Conservation (phyloP, 1,140 invertebrate genomes). For the Trichoplusia ni region DNA sequence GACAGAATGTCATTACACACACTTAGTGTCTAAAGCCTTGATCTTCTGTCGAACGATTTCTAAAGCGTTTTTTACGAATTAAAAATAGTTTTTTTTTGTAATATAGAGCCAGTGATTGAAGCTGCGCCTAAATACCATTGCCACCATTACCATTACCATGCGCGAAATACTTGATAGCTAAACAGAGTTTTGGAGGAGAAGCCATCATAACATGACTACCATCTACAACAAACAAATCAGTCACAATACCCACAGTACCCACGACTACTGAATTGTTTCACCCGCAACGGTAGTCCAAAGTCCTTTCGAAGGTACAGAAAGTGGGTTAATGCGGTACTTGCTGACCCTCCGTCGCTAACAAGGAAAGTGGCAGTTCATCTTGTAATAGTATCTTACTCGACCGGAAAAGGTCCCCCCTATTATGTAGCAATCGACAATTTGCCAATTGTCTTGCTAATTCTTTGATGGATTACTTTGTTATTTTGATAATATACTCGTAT, state of each 20-base stretch:
- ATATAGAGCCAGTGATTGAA: too few relatives aligned
- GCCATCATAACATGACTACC: too few relatives aligned
- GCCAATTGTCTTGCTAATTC: conserved; percentile 11
- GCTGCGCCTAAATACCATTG: too few relatives aligned
- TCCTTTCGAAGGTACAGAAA: background rate
- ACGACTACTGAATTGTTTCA: background rate
- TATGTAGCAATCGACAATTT: background rate
- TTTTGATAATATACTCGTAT: too few relatives aligned
- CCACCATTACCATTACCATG: too few relatives aligned
- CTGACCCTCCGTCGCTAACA: background rate
- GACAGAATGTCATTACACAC: background rate
- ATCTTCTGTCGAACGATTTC: too few relatives aligned
- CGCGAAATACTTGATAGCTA: too few relatives aligned
- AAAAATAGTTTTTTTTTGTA: too few relatives aligned
- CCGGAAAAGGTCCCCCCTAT: conserved; percentile 3
- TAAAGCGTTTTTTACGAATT: too few relatives aligned
- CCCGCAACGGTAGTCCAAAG: background rate
- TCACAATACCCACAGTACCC: too few relatives aligned
- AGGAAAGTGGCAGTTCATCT: conserved; percentile 1
- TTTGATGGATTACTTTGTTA: conserved; percentile 7
- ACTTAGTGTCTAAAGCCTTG: background rate
- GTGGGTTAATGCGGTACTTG: conserved; percentile 7
- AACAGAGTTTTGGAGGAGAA: too few relatives aligned
- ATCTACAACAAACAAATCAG: too few relatives aligned
- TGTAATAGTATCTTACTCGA: background rate